phyloP scores from a whole-genome alignment of 2,113 vertebrate species.

The Lepus europaeus region DNA sequence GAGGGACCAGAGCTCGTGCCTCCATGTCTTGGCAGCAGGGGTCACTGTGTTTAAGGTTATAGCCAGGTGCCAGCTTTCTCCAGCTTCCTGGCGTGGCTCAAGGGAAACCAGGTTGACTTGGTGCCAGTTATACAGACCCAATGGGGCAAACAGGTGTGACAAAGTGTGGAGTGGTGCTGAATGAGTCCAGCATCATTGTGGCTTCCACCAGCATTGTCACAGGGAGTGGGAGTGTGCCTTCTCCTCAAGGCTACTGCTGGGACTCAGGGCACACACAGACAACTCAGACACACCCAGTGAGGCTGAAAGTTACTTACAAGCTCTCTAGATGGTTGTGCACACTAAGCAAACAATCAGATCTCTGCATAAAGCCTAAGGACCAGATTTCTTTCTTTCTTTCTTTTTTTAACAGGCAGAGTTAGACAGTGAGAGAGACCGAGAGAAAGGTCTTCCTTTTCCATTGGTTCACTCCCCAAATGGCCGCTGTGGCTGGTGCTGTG shows the following conservation, averaged over 20 bases:
- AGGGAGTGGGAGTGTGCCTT: background rate
- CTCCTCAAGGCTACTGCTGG: background rate
- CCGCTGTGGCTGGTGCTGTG: too few relatives aligned
- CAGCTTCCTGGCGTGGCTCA: background rate
- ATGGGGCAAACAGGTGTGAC: background rate
- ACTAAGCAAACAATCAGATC: background rate
- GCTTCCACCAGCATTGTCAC: background rate
- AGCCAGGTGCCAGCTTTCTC: background rate
- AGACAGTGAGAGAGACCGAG: too few relatives aligned
- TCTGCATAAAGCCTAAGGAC: background rate
- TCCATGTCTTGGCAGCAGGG: background rate
- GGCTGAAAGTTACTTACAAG: conserved; percentile 1
- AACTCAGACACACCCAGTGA: background rate
- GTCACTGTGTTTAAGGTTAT: background rate
- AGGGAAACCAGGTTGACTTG: background rate
- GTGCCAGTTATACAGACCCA: too few relatives aligned
- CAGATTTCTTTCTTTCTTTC: background rate
- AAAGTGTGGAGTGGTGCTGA: background rate
- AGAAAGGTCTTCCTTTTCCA: too few relatives aligned
- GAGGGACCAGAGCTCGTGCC: background rate
- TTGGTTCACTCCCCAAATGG: too few relatives aligned
- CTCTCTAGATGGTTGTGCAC: background rate
- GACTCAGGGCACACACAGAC: background rate
- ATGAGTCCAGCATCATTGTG: background rate
- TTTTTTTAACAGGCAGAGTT: too few relatives aligned